phyloP scores from a whole-genome alignment of 2,888 invertebrate species.

The Gryllus longicercus region DNA sequence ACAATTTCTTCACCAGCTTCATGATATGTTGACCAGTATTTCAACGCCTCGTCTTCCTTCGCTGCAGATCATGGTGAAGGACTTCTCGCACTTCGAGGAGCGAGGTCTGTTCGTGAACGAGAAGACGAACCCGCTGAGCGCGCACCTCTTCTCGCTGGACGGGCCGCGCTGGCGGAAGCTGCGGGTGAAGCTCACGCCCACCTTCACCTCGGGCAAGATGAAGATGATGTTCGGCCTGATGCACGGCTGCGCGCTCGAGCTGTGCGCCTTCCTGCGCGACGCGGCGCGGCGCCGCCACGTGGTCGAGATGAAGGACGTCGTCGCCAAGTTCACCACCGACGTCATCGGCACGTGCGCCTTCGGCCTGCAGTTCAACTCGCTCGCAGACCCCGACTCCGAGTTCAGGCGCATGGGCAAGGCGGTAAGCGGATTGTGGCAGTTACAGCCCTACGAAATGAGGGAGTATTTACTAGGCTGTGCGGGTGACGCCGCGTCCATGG shows the following conservation, averaged over 20 bases:
- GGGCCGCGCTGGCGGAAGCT: slow-evolving; percentile 33
- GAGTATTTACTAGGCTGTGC: no score
- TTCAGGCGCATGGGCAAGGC: slow-evolving; percentile 49
- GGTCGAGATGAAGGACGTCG: slow-evolving; percentile 31
- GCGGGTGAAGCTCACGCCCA: slow-evolving; percentile 35
- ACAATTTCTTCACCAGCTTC: no score
- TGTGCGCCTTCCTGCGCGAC: slow-evolving; percentile 21
- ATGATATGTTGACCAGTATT: no score
- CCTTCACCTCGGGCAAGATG: slow-evolving; percentile 36
- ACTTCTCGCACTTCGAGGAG: neutral
- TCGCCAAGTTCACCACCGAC: slow-evolving; percentile 58
- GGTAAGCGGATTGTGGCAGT: neutral
- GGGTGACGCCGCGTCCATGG: no score
- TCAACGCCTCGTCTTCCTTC: neutral
- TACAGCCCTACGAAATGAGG: no score
- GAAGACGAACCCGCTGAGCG: slow-evolving; percentile 31
- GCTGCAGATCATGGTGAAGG: neutral
- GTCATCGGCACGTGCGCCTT: slow-evolving; percentile 61
- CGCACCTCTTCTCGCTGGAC: slow-evolving; percentile 32
- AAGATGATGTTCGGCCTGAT: slow-evolving; percentile 34
- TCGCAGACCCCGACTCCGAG: slow-evolving; percentile 54
- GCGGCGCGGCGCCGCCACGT: neutral
- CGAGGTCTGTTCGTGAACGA: slow-evolving; percentile 21
- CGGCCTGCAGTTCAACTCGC: slow-evolving; percentile 59
- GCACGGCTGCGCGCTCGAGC: slow-evolving; percentile 30